phyloP scores from a whole-genome alignment of 2,113 vertebrate species.

The Corydoras sp. region DNA sequence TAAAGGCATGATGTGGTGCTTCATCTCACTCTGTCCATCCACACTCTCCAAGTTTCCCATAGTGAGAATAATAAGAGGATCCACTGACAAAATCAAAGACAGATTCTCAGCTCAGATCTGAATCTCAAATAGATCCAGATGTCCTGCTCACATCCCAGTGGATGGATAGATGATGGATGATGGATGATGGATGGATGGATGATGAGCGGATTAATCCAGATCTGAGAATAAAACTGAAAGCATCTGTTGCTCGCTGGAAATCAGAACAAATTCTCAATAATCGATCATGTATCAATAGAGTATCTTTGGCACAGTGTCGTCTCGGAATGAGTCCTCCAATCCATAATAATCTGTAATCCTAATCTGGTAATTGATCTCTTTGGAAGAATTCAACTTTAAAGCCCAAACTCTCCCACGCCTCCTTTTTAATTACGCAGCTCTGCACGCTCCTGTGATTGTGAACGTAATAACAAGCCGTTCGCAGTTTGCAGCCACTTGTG shows the following conservation, averaged over 20 bases:
- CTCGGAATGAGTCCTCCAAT: constrained; percentile 48
- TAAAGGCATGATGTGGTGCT: constrained; percentile 75
- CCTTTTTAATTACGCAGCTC: constrained; percentile 52
- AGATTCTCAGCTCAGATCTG: constrained; percentile 9
- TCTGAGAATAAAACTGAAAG: not conserved
- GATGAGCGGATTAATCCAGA: not conserved
- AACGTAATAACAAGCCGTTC: constrained; percentile 42
- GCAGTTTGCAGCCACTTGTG: not conserved
- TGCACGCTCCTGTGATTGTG: constrained; percentile 56
- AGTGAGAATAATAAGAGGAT: constrained; percentile 24
- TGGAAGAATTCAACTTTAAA: constrained; percentile 13
- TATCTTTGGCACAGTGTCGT: constrained; percentile 44
- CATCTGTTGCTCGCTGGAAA: constrained; percentile 12
- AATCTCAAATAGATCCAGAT: constrained; percentile 32
- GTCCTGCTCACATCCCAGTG: constrained; percentile 30
- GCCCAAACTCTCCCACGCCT: constrained; percentile 52
- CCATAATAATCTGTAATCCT: constrained; percentile 53
- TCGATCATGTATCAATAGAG: constrained; percentile 43
- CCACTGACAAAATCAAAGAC: constrained; percentile 10
- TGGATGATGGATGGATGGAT: too few species aligned
- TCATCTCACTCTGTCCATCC: constrained; percentile 76
- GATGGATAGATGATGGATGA: not conserved
- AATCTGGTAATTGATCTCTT: not conserved
- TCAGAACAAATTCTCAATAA: not conserved
- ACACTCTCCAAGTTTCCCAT: constrained; percentile 92